Base-by-base conservation (phyloP, 2,113 vertebrate species). In the Sturnus vulgaris region DNA sequence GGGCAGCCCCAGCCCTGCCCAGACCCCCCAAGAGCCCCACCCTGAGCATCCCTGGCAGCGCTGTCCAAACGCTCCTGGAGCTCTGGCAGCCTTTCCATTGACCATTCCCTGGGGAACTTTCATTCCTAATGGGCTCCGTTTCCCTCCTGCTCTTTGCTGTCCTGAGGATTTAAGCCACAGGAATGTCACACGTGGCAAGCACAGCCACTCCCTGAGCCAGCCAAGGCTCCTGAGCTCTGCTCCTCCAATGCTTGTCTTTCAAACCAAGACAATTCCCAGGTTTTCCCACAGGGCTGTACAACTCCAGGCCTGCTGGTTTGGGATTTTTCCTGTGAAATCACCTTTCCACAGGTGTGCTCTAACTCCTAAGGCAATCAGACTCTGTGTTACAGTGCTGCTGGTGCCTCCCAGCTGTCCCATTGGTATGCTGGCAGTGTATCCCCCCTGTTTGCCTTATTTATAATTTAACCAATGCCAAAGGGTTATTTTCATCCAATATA, bases 401-500 rank as follows among this genome's bases (percentile, higher is more conserved):
- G 33, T 90, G 64, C 61, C 55, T 91, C 46, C 49, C 69, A 82
- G 80, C 63, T 81, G 22, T 42, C 61, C 72, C 64, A 46, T 66
- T 86, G 83, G 25, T 82, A 83, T 91, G 86, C 91, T 65, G 65
- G 65, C 61, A 78, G 71, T 44, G 80, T 49, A 37, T 86, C 83
- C 60, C 60, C 72, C 76, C 40, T 23, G 44, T 31, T 64, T 94
- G 71, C 70, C 52, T 80, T 96, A 50, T 90, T 96, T 97, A 89
- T 93, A 76, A 93, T 89, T 95, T 93, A 95, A 93, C 94, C 69
- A 49, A 13, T 82, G 94, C 91, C 94, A 93, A 73, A 82, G 88
- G 90, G 79, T 90, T 96, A 37, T 89, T 97, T 97, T 96, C 84
- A 92, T 92, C 94, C 94, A 92, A 92, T 28, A 37, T 81, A 90